Evolutionary conservation across 2,888 invertebrate genomes (phyloP).

Genomic region (Meiosimyza platycephala): DNA sequence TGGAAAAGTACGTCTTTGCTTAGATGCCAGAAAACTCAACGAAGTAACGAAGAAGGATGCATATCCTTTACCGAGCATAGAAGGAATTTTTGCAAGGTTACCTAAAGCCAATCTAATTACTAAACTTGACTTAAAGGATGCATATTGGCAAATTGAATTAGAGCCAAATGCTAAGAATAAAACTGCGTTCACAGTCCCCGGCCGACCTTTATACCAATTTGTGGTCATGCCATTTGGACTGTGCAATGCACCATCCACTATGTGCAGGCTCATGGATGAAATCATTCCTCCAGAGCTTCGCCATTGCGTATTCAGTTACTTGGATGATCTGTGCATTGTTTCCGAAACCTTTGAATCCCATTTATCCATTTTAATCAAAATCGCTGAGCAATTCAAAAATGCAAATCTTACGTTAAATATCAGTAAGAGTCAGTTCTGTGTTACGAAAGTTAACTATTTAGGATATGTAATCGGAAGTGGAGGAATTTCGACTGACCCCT

Average conservation of each 20-base stretch:
- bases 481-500: conserved; percentile 33
- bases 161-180: conserved; percentile 18
- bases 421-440: conserved; percentile 3
- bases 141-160: conserved; percentile 15
- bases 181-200: conserved; percentile 39
- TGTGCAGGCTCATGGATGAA: conserved; percentile 7
- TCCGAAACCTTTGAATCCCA: background rate
- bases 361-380: background rate
- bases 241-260: conserved; percentile 31
- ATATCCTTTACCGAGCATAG: background rate
- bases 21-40: too few relatives aligned
- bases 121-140: too few relatives aligned
- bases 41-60: background rate
- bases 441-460: background rate
- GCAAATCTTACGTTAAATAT: background rate
- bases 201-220: conserved; percentile 38
- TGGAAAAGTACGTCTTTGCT: too few relatives aligned
- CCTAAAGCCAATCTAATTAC: too few relatives aligned
- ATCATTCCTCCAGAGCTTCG: conserved; percentile 31
- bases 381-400: background rate
- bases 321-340: background rate
- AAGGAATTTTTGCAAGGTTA: background rate
- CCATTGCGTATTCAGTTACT: conserved; percentile 12
- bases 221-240: conserved; percentile 37
- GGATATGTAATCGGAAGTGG: conserved; percentile 7